Conservation (phyloP, 2,797 vertebrate species). For the Sparus aurata region DNA sequence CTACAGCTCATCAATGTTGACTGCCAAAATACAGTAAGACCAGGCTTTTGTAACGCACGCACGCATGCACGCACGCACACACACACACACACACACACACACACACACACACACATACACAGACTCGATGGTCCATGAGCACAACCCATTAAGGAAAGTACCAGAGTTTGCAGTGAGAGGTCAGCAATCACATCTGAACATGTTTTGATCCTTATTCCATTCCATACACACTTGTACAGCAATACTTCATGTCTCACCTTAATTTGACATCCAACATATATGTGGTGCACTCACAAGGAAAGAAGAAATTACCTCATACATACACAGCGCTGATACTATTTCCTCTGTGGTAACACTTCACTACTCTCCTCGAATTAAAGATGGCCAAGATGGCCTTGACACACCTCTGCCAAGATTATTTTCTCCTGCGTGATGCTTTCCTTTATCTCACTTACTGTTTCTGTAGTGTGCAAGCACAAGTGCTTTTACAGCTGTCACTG, state of each 20-base stretch:
- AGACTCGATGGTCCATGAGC: not conserved
- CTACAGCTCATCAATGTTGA: constrained; percentile 88
- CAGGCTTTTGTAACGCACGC: constrained; percentile 15
- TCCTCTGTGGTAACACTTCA: constrained; percentile 25
- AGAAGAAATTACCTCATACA: constrained; percentile 26
- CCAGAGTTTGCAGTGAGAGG: not conserved
- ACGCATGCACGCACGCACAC: constrained; percentile 7
- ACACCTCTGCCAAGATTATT: constrained; percentile 62
- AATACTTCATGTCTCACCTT: constrained; percentile 15
- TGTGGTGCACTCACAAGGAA: constrained; percentile 3
- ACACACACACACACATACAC: constrained; percentile 17
- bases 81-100: constrained; percentile 10
- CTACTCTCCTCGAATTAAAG: constrained; percentile 54
- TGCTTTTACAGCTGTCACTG: constrained; percentile 69
- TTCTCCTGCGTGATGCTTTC: constrained; percentile 45
- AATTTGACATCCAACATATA: constrained; percentile 3
- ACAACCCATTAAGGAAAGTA: constrained; percentile 4
- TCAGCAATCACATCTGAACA: not conserved
- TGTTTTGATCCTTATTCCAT: constrained; percentile 23
- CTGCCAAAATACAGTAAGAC: constrained; percentile 89
- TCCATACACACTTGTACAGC: not conserved
- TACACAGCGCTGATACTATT: constrained; percentile 18
- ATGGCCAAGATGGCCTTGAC: constrained; percentile 60
- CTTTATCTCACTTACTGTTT: constrained; percentile 67
- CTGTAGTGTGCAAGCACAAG: constrained; percentile 49